Evolutionary conservation across 1,140 invertebrate genomes (phyloP).

Genomic region (Calliphora vicina): DNA sequence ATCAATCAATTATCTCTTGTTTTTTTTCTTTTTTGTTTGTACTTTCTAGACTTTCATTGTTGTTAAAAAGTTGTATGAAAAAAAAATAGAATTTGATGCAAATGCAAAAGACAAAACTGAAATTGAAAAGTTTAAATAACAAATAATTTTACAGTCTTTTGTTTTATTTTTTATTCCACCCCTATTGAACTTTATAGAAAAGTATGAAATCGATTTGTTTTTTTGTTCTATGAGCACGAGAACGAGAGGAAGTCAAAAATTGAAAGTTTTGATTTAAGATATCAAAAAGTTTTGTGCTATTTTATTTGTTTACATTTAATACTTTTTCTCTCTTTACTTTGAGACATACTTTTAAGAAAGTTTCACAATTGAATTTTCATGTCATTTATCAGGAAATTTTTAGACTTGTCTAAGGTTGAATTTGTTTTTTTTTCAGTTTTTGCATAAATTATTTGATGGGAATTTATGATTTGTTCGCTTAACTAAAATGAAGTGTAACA

Average conservation of each 20-base stretch:
- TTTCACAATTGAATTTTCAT: conserved; percentile 6
- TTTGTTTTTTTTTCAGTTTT: not conserved
- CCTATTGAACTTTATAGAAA: not conserved
- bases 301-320: not conserved
- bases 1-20: not conserved
- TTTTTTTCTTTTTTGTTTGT: not conserved
- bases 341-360: not conserved
- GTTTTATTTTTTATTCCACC: not conserved
- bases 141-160: not conserved
- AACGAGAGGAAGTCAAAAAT: not conserved
- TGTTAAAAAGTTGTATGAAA: too few species aligned
- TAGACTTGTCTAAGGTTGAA: conserved; percentile 7
- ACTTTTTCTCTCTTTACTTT: not conserved
- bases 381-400: conserved; percentile 16
- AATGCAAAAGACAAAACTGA: not conserved
- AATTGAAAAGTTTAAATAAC: not conserved
- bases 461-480: conserved; percentile 11
- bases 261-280: conserved; percentile 5
- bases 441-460: not conserved
- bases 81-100: too few species aligned
- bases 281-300: conserved; percentile 8
- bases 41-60: too few species aligned
- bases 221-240: too few species aligned
- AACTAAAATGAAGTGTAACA: too few species aligned
- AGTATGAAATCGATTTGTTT: too few species aligned